A percentile compares a stretch with the other conserved stretches of the same genome.
Evolutionary conservation across 2,797 vertebrate genomes (phyloP).

Genomic region (Protosalanx chinensis): DNA sequence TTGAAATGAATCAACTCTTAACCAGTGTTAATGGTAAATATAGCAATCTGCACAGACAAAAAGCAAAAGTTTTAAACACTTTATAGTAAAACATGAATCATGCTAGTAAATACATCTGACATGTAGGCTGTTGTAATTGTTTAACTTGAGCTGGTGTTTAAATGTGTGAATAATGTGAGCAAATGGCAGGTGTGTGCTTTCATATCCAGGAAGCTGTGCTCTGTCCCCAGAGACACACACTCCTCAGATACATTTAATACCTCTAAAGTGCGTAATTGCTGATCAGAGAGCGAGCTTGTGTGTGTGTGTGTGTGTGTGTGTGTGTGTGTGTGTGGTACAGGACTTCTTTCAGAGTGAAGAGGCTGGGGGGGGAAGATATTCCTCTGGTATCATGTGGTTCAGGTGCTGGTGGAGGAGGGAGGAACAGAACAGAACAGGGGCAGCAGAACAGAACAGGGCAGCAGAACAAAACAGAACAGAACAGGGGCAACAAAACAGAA

Average conservation of each 20-base stretch:
- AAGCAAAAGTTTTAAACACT: constrained; percentile 7
- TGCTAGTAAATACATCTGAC: constrained; percentile 54
- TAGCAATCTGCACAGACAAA: constrained; percentile 33
- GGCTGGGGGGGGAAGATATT: constrained; percentile 54
- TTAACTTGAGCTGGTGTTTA: constrained; percentile 57
- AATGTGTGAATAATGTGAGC: constrained; percentile 69
- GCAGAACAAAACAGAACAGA: background rate
- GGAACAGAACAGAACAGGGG: constrained; percentile 40
- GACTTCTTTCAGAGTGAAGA: constrained; percentile 57
- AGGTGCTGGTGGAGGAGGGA: constrained; percentile 59
- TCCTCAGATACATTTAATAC: constrained; percentile 65
- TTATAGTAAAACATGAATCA: constrained; percentile 13
- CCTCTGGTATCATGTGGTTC: constrained; percentile 66
- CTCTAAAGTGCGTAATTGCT: constrained; percentile 77
- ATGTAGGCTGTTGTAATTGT: constrained; percentile 60
- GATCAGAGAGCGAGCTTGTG: constrained; percentile 68
- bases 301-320: constrained; percentile 41
- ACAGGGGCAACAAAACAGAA: constrained; percentile 29
- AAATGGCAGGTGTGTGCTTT: constrained; percentile 69
- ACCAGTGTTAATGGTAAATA: constrained; percentile 52
- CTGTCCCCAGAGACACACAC: constrained; percentile 63
- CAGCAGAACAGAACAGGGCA: background rate
- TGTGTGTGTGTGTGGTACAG: constrained; percentile 40
- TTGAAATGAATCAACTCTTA: constrained; percentile 51
- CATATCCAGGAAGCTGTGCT: constrained; percentile 63